phyloP scores from a whole-genome alignment of 64 coral and sea anemone genomes.

The Cladopsammia gracilis region DNA sequence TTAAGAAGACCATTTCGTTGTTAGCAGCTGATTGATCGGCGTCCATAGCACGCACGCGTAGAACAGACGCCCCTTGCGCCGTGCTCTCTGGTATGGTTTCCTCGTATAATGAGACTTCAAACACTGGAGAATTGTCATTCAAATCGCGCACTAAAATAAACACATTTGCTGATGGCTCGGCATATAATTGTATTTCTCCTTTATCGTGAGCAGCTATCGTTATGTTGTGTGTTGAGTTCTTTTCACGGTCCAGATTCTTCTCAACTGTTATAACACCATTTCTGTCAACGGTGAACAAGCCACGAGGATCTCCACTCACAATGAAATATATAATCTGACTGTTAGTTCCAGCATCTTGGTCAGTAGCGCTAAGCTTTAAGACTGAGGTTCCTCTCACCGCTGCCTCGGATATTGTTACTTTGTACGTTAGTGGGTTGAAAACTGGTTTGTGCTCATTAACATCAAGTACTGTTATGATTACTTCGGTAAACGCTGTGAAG shows the following conservation, averaged over 20 bases:
- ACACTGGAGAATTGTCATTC: constrained; percentile 66
- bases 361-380: constrained; percentile 33
- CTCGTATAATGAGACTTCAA: constrained; percentile 67
- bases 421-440: constrained; percentile 38
- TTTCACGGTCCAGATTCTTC: constrained; percentile 55
- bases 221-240: constrained; percentile 25
- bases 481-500: constrained; percentile 53
- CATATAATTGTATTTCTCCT: constrained; percentile 32
- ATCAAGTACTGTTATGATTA: constrained; percentile 62
- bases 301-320: not conserved
- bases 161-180: constrained; percentile 26
- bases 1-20: constrained; percentile 53
- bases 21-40: constrained; percentile 4
- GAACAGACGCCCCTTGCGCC: constrained; percentile 33
- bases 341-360: constrained; percentile 64
- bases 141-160: constrained; percentile 37
- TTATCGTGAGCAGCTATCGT: constrained; percentile 67
- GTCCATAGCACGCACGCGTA: constrained; percentile 59
- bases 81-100: constrained; percentile 54
- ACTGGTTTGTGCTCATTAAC: constrained; percentile 77
- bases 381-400: constrained; percentile 26
- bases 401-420: constrained; percentile 60
- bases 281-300: constrained; percentile 50
- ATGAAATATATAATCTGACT: constrained; percentile 56
- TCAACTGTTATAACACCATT: constrained; percentile 42